These are phyloP conservation scores for Steinernema carpocapsae DNA, from an alignment of 2,888 invertebrate genomes.

Conservation along the genomic window DNA sequence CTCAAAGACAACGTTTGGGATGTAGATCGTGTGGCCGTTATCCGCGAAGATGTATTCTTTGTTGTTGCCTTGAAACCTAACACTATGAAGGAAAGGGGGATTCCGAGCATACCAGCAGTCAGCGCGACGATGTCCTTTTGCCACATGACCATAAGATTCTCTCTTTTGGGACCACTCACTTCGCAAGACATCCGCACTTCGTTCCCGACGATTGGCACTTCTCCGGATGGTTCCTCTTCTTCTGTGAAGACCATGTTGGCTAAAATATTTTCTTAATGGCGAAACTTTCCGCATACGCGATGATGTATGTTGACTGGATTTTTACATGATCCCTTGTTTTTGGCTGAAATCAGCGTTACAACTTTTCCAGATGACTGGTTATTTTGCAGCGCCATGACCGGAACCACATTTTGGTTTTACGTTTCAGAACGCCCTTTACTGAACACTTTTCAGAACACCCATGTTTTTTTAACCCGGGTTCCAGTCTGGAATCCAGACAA, in stretches of 20 bases:
- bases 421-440: too few relatives aligned
- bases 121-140: conserved; percentile 31
- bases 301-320: too few relatives aligned
- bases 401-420: too few relatives aligned
- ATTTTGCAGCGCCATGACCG: too few relatives aligned
- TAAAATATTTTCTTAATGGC: too few relatives aligned
- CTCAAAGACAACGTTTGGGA: background rate
- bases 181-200: background rate
- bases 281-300: too few relatives aligned
- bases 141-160: conserved; percentile 24
- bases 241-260: background rate
- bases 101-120: background rate
- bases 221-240: background rate
- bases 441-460: too few relatives aligned
- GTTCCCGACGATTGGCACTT: background rate
- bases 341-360: too few relatives aligned
- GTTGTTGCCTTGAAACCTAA: background rate
- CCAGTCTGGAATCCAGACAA: too few relatives aligned
- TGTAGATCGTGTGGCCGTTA: conserved; percentile 23
- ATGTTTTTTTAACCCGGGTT: too few relatives aligned
- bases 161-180: background rate
- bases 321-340: too few relatives aligned
- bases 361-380: too few relatives aligned
- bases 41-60: conserved; percentile 31
- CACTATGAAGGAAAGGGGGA: background rate